Base-by-base conservation (phyloP, 2,113 vertebrate genomes). In the Ceyx cyanopectus region DNA sequence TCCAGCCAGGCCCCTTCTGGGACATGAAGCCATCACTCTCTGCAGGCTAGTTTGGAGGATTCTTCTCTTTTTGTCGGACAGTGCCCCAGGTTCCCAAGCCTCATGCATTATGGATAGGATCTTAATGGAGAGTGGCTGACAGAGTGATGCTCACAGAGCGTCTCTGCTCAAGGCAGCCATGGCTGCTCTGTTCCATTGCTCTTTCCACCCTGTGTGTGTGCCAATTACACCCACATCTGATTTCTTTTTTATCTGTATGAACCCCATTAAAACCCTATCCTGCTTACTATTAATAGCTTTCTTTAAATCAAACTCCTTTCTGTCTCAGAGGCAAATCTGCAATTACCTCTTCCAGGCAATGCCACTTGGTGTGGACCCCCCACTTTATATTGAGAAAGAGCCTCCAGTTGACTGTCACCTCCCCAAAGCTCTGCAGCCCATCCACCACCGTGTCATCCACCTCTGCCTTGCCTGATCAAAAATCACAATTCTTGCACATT, bases 51-150 rank as follows among this genome's bases (percentile, higher is more conserved):
- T 68, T 91, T 8, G 79, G 92, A 96, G 67, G 90, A 94, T 88
- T 91, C 93, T 94, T 87, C 70, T 81, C 81, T 94, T 83, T 95
- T 65, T 86, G 89, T 72, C 82, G 85, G 90, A 29, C 69, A 62
- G 27, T 81, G 94, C 89, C 94, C 56, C 32, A 92, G 82, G 95
- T 67, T 91, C 73, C 80, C 82, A 61, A 73, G 51, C 58, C 85
- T 95, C 90, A 93, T 97, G 67, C 46, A 95, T 97, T 95, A 97
- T 95, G 92, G 84, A 96, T 75, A 51, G 81, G 78, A 68, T 73
- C 80, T 94, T 97, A 97, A 96, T 96, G 96, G 94, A 94, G 69
- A 50, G 62, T 70, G 90, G 88, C 90, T 95, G 92, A 48, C 65
- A 57, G 10, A 80, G 92, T 76, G 7, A 17, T 46, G 61, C 87